These are phyloP conservation scores for Ectropis grisescens DNA, from an alignment of 1,140 invertebrate species.

Conservation along the genomic window DNA sequence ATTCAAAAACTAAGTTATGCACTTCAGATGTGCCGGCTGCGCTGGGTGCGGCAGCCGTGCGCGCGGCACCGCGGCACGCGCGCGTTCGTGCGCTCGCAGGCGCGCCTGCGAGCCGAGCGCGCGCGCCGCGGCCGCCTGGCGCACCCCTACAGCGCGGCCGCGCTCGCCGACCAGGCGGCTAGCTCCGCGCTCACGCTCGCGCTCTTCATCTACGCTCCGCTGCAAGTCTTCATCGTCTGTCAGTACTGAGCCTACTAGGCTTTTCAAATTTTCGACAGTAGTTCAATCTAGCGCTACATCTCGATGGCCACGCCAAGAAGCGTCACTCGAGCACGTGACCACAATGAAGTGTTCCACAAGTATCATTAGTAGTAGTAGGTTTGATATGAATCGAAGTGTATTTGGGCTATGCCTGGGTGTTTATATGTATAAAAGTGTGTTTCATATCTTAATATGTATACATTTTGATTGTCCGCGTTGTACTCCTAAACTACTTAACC, in stretches of 20 bases:
- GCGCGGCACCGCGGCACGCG: constrained; percentile 21
- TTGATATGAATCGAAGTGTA: too few species aligned
- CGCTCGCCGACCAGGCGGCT: constrained; percentile 27
- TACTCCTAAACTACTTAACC: too few species aligned
- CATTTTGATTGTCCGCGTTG: too few species aligned
- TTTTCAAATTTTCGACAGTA: too few species aligned
- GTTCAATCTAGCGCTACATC: too few species aligned
- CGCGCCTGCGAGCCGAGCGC: constrained; percentile 11
- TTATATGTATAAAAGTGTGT: too few species aligned
- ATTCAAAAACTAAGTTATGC: neutral
- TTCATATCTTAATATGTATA: too few species aligned
- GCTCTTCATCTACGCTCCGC: constrained; percentile 19
- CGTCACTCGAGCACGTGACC: too few species aligned
- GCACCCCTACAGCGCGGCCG: constrained; percentile 32
- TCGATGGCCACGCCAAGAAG: too few species aligned
- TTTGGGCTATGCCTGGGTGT: too few species aligned
- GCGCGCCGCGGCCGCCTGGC: constrained; percentile 9
- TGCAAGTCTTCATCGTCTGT: constrained; percentile 25
- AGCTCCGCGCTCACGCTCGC: constrained; percentile 6
- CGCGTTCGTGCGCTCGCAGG: constrained; percentile 17
- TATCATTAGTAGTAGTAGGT: too few species aligned
- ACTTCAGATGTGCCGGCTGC: constrained; percentile 7
- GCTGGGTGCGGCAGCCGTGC: constrained; percentile 11
- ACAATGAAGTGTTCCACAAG: too few species aligned
- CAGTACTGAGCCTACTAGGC: constrained; percentile 4